Base-by-base conservation (phyloP, 2,113 vertebrate genomes). In the Crotophaga sulcirostris region DNA sequence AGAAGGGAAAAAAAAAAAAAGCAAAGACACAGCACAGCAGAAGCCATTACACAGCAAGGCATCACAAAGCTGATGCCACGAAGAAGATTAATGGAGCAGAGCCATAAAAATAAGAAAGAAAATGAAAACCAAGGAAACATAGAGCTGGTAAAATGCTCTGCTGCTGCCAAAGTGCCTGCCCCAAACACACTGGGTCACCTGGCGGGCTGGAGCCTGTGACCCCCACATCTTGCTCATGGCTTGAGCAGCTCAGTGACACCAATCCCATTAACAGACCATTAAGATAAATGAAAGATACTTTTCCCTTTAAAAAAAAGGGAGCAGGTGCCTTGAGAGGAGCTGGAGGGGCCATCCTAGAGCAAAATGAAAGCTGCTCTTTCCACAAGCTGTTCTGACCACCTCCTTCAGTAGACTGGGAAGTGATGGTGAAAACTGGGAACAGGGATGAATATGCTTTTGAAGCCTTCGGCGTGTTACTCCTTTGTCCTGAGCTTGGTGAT, bases 361-460 rank as follows among this genome's bases (percentile, higher is more conserved):
- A 0, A 40, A 40, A 51, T 1, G 3, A 45, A 70, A 52, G 52
- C 20, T 33, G 51, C 12, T 45, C 58, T 40, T 54, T 31, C 24
- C 31, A 31, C 2, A 2, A 20, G 44, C 52, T 42, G 58, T 58
- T 42, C 38, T 9, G 29, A 29, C 15, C 45, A 8, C 8, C 33
- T 31, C 11, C 67, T 21, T 29, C 34, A 49, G 68, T 26, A 3
- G 56, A 31, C 3, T 26, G 55, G 69, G 82, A 64, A 64, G 8
- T 4, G 36, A 16, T 2, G 51, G 51, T 34, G 72, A 7, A 36
- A 64, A 15, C 24, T 1, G 6, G 58, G 44, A 23, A 28, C 2
- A 3, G 0, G 2, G 13, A 16, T 40, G 52, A 38, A 19, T 69
- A 63, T 24, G 13, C 56, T 63, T 31, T 13, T 2, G 0, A 51